Base-by-base conservation (phyloP, 1,140 invertebrate species). In the Cydia strobilella region DNA sequence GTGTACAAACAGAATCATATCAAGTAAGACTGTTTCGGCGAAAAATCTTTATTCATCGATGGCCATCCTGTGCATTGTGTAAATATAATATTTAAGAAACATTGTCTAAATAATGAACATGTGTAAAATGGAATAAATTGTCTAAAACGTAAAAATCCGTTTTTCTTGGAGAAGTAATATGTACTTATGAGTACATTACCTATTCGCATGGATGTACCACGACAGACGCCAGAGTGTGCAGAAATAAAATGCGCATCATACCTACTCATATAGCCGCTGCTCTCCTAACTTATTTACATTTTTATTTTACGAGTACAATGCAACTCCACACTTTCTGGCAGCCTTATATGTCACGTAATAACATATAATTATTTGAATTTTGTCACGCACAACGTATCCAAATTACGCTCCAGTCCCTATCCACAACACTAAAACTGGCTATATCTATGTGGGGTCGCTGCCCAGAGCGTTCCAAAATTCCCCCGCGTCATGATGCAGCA, bases 61-160 rank as follows among this genome's bases (percentile, higher is more conserved):
- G 87, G 85, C 82, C 86, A 82, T 83, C 76, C 75, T 90, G 89
- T 88, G 88, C 85, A 90, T 92, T 90, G 73, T 92, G 90, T 92
- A 92, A 90, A 92, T 91, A 92, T 90, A 88, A 84, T 77, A 75
- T 80, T 51, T 91, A 91, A 92, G 87, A 71, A 81, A 86, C 84
- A 79, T 85, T 86, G 84, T 90, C 86, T 89, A 82, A 86, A 89
- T 87, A 88, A 91, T 87, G 75, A 91, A 91, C 87, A 87, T 89
- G 88, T 91, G 89, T 92, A 91, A 88, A 90, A 90, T 90, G 84
- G 90, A 91, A 90, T 92, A 91, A 91, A 92, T 90, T 89, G 86
- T 90, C 83, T 86, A 91, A 92, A 91, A 90, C 75, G 86, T 85
- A 86, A 74, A 51, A 27, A 13, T 45, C 77, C 1, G 78, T 81